Percentiles rank a stretch among this genome's conserved stretches.
These are phyloP conservation scores for Coilia nasus DNA, from an alignment of 2,797 vertebrate species.

Conservation along the genomic window DNA sequence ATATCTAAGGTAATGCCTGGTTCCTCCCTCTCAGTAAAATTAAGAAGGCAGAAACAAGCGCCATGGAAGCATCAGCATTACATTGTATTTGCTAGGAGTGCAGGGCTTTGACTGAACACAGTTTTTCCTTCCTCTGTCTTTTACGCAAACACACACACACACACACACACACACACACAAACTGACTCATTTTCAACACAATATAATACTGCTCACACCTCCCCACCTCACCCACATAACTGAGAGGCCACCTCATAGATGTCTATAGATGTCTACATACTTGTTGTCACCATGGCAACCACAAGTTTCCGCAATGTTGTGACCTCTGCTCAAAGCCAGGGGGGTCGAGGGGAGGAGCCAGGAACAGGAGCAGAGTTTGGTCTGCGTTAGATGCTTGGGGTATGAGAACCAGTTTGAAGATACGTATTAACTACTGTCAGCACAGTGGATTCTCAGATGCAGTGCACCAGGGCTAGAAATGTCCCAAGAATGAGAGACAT, in stretches of 20 bases:
- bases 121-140: too few relatives aligned
- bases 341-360: background rate
- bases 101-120: too few relatives aligned
- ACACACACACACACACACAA: background rate
- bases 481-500: background rate
- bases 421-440: background rate
- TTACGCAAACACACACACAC: background rate
- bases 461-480: background rate
- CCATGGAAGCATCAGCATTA: too few relatives aligned
- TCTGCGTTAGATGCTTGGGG: background rate
- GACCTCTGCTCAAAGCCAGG: conserved; percentile 6
- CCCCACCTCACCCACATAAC: background rate
- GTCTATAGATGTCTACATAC: conserved; percentile 5
- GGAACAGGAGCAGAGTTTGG: background rate
- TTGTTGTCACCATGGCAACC: background rate
- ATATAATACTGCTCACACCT: background rate
- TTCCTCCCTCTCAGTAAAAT: too few relatives aligned
- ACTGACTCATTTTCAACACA: background rate
- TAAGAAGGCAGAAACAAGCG: too few relatives aligned
- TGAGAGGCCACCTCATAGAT: background rate
- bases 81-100: too few relatives aligned
- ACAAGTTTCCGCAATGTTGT: background rate
- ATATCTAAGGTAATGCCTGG: background rate
- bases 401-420: background rate
- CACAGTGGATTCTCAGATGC: background rate